Evolutionary conservation across 2,113 vertebrate species (phyloP).

Genomic region (Onychorhynchus coronatus): DNA sequence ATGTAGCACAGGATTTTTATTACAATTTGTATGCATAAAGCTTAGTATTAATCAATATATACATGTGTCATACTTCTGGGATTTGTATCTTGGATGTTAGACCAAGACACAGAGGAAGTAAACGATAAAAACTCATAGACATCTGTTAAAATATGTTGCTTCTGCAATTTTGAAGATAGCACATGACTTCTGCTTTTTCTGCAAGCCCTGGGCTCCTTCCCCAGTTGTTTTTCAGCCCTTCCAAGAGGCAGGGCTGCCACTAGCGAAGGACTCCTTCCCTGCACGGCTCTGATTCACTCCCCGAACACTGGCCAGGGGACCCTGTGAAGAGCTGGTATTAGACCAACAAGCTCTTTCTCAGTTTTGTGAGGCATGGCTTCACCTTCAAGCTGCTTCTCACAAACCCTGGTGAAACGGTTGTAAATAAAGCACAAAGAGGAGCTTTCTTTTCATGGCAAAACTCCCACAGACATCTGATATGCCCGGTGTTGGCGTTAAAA

Average conservation of each 20-base stretch:
- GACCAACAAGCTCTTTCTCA: neutral
- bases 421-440: neutral
- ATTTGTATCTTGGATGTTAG: neutral
- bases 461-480: neutral
- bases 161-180: neutral
- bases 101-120: neutral
- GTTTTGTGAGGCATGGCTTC: neutral
- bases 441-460: neutral
- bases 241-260: neutral
- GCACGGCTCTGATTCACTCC: neutral
- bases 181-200: neutral
- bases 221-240: neutral
- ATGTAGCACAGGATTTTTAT: neutral
- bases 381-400: neutral
- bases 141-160: neutral
- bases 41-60: neutral
- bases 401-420: neutral
- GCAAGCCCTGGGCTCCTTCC: neutral
- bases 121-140: neutral
- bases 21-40: neutral
- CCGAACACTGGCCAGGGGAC: neutral
- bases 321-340: neutral
- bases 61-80: too few relatives aligned
- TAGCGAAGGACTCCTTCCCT: rapidly evolving
- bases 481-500: neutral